Base-by-base conservation (phyloP, 2,113 vertebrate genomes). In the Merops nubicus region DNA sequence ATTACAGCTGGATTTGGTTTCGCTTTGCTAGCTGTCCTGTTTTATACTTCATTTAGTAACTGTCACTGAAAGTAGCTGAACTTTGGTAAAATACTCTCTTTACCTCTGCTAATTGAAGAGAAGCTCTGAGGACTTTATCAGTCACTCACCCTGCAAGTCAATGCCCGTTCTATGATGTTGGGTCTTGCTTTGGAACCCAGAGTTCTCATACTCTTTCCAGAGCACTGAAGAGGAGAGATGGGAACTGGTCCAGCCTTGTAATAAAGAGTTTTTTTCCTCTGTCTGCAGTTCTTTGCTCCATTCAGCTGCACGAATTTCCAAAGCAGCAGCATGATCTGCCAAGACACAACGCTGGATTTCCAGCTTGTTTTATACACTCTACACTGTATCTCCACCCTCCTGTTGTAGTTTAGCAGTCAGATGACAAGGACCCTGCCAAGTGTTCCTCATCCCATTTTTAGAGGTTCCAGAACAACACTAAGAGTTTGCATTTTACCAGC, bases 341-440 rank as follows among this genome's bases (percentile, higher is more conserved):
- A 4, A 43, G 56, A 48, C 31, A 38, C 10, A 5, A 47, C 0
- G 10, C 48, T n/a, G 22, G 31, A 0, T 0, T 13, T n/a, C 0
- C 0, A n/a, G 29, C 45, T 74, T 45, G 22, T 34, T 40, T 36
- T 65, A 51, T 16, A 42, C 7, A 0, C 16, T 47, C 5, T 1
- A 4, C 0, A 6, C 67, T 47, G 0, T 14, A 75, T 36, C 70
- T 73, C 48, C 53, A 17, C 36, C 43, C 74, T 53, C 19, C 59
- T 54, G 68, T 17, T 26, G 1, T 0, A 70, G 63, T 31, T 64
- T 8, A 47, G 12, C 54, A 93, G 65, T 43, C 56, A 45, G 40
- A 53, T 56, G 45, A 67, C 75, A 74, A 56, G 36, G 14, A 65
- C 50, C 17, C 84, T 57, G 70, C 33, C 54, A 42, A 60, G 36